These are phyloP conservation scores for Noturus placidus DNA, from an alignment of 2,113 vertebrate species.

Conservation along the genomic window DNA sequence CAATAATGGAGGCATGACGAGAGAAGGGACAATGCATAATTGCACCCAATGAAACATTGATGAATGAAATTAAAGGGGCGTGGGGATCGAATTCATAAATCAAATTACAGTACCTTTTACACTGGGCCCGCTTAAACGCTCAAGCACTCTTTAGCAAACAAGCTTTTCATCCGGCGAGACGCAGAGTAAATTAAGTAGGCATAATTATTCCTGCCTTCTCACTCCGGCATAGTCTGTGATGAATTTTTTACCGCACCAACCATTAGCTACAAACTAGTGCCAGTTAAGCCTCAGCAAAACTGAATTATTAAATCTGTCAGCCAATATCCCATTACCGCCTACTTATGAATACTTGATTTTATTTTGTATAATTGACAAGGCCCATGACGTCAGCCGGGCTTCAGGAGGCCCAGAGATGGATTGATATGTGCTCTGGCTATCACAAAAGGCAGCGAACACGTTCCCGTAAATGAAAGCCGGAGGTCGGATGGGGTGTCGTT, in stretches of 20 bases:
- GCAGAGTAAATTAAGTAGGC: constrained; percentile 72
- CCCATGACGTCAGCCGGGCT: constrained; percentile 79
- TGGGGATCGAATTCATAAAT: constrained; percentile 79
- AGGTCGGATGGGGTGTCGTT: constrained; percentile 57
- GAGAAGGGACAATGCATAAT: constrained; percentile 72
- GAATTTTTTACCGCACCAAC: constrained; percentile 84
- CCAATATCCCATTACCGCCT: constrained; percentile 84
- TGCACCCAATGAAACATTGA: constrained; percentile 77
- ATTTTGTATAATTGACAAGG: constrained; percentile 93
- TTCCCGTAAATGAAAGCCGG: constrained; percentile 67
- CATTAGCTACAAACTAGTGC: constrained; percentile 81
- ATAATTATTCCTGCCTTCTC: constrained; percentile 76
- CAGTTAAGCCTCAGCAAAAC: constrained; percentile 83
- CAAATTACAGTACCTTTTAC: constrained; percentile 75
- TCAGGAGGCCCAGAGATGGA: constrained; percentile 77
- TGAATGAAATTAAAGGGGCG: constrained; percentile 75
- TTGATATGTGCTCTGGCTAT: constrained; percentile 61
- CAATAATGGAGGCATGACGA: constrained; percentile 69
- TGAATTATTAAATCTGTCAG: constrained; percentile 94
- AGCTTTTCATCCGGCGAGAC: constrained; percentile 60
- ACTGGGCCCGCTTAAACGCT: constrained; percentile 61
- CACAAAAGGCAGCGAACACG: constrained; percentile 63
- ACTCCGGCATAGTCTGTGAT: constrained; percentile 74
- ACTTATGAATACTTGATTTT: constrained; percentile 97
- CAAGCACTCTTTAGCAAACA: constrained; percentile 56